Conservation (phyloP, 2,888 invertebrate genomes). For the Trimorus sp. region DNA sequence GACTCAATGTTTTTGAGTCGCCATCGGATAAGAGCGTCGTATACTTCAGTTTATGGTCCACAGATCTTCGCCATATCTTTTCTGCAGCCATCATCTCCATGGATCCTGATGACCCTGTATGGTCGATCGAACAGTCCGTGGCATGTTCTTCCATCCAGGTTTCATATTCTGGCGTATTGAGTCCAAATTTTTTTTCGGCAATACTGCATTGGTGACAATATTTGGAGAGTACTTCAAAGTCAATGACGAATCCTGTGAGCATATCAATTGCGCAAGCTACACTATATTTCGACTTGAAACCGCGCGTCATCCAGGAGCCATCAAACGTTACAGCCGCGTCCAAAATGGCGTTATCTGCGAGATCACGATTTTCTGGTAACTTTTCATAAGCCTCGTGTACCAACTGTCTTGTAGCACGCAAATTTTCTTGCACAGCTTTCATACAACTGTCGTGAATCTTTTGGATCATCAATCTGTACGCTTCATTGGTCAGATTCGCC, state of each 20-base stretch:
- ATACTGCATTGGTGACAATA: constrained; percentile 56
- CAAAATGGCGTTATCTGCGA: constrained; percentile 4
- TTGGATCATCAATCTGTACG: background rate
- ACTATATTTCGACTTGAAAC: constrained; percentile 56
- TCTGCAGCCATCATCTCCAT: constrained; percentile 14
- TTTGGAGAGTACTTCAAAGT: constrained; percentile 56
- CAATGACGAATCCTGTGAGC: constrained; percentile 49
- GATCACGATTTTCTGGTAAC: constrained; percentile 8
- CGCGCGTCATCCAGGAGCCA: constrained; percentile 54
- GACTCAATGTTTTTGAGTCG: constrained; percentile 19
- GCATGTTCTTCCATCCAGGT: constrained; percentile 51
- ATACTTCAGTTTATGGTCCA: constrained; percentile 2
- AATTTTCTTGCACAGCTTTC: constrained; percentile 10
- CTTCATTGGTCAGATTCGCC: constrained; percentile 5
- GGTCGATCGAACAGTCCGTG: constrained; percentile 22
- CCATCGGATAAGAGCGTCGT: constrained; percentile 13
- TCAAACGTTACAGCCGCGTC: constrained; percentile 15
- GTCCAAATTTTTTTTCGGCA: constrained; percentile 40
- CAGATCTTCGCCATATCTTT: constrained; percentile 11
- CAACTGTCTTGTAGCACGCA: constrained; percentile 1
- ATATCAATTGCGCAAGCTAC: constrained; percentile 57
- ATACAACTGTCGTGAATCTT: constrained; percentile 9
- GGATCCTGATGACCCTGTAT: constrained; percentile 7
- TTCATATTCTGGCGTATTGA: constrained; percentile 53
- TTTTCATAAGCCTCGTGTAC: constrained; percentile 11